Evolutionary conservation across 2,888 invertebrate genomes (phyloP).

Genomic region (Orchesellides sinensis): DNA sequence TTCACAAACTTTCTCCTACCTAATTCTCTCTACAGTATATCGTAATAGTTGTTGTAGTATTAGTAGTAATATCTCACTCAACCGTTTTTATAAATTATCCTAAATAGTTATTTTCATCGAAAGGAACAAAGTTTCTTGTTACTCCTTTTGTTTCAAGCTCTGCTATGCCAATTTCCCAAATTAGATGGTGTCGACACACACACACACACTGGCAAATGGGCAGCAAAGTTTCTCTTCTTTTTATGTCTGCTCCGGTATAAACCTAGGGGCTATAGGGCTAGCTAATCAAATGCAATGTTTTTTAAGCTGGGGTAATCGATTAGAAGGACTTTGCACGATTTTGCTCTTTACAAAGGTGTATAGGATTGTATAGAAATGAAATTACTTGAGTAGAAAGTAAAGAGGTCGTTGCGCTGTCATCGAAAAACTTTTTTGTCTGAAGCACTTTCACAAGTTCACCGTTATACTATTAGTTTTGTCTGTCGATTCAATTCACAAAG

Average conservation of each 20-base stretch:
- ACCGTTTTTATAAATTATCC: neutral
- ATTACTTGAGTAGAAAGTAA: neutral
- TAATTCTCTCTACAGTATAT: neutral
- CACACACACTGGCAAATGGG: neutral
- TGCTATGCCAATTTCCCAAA: conserved; percentile 33
- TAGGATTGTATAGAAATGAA: too few relatives aligned
- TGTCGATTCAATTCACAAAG: neutral
- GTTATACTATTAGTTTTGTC: neutral
- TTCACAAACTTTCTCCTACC: neutral
- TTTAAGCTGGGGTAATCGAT: neutral
- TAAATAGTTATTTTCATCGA: neutral
- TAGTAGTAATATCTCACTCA: neutral
- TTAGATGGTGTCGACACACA: conserved; percentile 20
- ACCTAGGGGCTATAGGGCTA: neutral
- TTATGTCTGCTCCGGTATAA: too few relatives aligned
- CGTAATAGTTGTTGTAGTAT: neutral
- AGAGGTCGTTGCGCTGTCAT: too few relatives aligned
- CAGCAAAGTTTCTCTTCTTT: neutral
- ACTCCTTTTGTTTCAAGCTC: neutral
- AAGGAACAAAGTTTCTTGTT: neutral
- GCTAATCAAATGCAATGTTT: neutral
- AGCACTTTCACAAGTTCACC: neutral
- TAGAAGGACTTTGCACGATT: neutral
- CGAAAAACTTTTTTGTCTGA: neutral
- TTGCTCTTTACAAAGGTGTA: too few relatives aligned